Percentiles rank a stretch among this genome's conserved stretches.
These are phyloP conservation scores for Ypsolopha sequella DNA, from an alignment of 2,888 invertebrate species.

Conservation along the genomic window DNA sequence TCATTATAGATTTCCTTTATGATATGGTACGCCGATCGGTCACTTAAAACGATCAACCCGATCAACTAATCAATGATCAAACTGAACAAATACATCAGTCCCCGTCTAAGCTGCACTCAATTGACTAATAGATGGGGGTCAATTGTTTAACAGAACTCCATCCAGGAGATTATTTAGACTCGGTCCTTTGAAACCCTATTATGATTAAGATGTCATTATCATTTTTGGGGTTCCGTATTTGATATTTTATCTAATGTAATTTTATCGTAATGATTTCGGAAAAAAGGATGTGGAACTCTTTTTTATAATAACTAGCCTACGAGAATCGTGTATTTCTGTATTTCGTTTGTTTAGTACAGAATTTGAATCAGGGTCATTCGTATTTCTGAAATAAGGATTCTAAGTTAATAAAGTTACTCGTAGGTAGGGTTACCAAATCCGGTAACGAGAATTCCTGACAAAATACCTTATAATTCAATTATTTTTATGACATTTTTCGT, in stretches of 20 bases:
- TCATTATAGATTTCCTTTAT: background rate
- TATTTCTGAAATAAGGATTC: too few species aligned
- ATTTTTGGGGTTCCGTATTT: background rate
- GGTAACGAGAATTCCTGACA: too few species aligned
- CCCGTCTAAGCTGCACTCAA: slow-evolving; percentile 36
- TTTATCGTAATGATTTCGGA: too few species aligned
- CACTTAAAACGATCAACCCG: background rate
- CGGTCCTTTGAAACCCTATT: slow-evolving; percentile 23
- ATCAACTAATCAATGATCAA: slow-evolving; percentile 28
- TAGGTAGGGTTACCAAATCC: too few species aligned
- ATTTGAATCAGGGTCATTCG: too few species aligned
- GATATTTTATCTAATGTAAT: background rate
- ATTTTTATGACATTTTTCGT: too few species aligned
- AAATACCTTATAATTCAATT: too few species aligned
- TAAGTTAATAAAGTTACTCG: too few species aligned
- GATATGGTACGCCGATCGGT: background rate
- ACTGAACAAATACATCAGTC: slow-evolving; percentile 32
- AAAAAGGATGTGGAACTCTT: too few species aligned
- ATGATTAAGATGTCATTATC: slow-evolving; percentile 19
- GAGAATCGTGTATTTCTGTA: too few species aligned
- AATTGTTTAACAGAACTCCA: slow-evolving; percentile 29
- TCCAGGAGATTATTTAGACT: slow-evolving; percentile 11
- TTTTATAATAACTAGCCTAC: too few species aligned
- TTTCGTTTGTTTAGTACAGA: too few species aligned
- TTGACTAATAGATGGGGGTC: slow-evolving; percentile 41